Evolutionary conservation across 2,113 vertebrate species (phyloP).

Genomic region (Leucosticte australis): DNA sequence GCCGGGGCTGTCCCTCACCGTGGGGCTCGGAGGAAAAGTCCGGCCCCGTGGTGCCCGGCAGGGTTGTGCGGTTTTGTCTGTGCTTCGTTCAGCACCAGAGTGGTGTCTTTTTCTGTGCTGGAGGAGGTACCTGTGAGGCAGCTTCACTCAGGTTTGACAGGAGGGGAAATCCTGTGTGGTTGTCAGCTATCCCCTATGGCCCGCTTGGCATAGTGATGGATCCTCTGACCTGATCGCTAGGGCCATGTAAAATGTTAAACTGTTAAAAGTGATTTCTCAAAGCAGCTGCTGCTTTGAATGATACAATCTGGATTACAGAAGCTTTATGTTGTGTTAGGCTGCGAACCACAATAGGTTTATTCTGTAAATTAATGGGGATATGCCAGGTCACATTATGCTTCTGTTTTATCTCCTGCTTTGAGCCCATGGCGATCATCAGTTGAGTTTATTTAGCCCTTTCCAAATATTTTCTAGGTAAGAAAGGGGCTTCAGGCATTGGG

Average conservation of each 20-base stretch:
- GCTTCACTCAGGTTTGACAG: accelerated
- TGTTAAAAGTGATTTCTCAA: background rate
- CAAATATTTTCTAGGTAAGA: background rate
- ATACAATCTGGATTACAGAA: background rate
- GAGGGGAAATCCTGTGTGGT: background rate
- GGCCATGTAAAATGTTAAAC: background rate
- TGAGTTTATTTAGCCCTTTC: background rate
- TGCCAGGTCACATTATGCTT: background rate
- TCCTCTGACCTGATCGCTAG: background rate
- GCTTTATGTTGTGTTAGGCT: background rate
- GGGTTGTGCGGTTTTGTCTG: accelerated
- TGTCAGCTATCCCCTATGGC: accelerated
- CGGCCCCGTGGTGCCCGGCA: accelerated
- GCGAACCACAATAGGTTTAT: background rate
- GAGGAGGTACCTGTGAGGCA: accelerated
- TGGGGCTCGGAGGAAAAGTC: background rate
- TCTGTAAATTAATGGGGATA: background rate
- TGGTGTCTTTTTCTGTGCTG: accelerated
- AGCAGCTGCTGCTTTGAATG: background rate
- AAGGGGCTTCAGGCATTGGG: background rate
- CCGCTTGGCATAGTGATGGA: accelerated
- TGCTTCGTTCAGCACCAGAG: accelerated
- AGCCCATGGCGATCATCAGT: background rate
- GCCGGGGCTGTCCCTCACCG: accelerated
- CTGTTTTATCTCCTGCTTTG: background rate